Evolutionary conservation across 2,113 vertebrate species (phyloP).

Genomic region (Nicator chloris): DNA sequence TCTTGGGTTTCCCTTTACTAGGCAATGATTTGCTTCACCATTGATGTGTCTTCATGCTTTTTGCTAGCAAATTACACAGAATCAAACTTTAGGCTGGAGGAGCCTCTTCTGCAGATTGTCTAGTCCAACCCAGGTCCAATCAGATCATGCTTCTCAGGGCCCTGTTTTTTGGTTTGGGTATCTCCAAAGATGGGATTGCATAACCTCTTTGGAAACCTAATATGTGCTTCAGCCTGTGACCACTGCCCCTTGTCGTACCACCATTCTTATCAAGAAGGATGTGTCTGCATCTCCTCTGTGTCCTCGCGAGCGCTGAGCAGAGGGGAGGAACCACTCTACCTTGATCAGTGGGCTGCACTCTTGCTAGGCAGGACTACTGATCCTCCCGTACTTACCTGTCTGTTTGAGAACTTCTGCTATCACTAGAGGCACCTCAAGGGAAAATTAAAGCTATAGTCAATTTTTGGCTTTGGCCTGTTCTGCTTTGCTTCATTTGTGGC

Average conservation of each 20-base stretch:
- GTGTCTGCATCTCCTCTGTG: not conserved
- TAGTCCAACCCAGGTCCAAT: not conserved
- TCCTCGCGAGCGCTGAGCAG: rapidly evolving
- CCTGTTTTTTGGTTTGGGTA: not conserved
- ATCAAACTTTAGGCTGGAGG: not conserved
- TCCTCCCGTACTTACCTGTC: not conserved
- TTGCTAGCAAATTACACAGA: not conserved
- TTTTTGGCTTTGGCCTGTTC: not conserved
- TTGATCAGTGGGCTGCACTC: not conserved
- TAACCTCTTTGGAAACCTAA: not conserved
- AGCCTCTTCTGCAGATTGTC: not conserved
- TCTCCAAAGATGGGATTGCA: not conserved
- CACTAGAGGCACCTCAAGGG: rapidly evolving
- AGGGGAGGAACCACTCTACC: not conserved
- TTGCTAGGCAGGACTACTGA: not conserved
- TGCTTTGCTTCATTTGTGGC: not conserved
- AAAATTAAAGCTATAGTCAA: not conserved
- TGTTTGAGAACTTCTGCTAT: not conserved
- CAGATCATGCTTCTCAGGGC: not conserved
- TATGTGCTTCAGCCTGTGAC: not conserved
- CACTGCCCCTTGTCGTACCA: not conserved
- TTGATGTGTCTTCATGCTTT: not conserved
- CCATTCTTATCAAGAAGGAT: not conserved
- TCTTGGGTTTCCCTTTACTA: not conserved
- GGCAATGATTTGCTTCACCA: not conserved